Evolutionary conservation across 1,140 invertebrate genomes (phyloP).

Genomic region (Lamellibrachia luymesi): DNA sequence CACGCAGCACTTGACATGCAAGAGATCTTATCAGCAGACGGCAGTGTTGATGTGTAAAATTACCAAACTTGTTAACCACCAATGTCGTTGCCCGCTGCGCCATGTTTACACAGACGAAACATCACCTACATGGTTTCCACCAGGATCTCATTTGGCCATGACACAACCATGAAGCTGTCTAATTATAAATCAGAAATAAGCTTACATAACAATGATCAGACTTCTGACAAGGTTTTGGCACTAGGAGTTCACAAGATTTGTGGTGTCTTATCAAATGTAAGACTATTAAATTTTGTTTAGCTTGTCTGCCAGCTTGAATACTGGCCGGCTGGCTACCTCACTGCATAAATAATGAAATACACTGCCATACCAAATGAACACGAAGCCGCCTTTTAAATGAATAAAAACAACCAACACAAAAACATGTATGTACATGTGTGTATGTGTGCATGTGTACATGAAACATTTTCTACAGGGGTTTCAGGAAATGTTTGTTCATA

Average conservation of each 20-base stretch:
- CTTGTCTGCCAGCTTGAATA: too few species aligned
- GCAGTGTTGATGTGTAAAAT: not conserved
- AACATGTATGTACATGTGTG: too few species aligned
- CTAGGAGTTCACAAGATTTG: not conserved
- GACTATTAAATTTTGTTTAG: too few species aligned
- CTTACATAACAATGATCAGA: not conserved
- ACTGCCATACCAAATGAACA: too few species aligned
- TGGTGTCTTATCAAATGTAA: too few species aligned
- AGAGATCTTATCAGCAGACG: not conserved
- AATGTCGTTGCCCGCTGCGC: not conserved
- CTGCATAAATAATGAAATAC: too few species aligned
- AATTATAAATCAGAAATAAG: not conserved
- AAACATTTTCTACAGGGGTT: too few species aligned
- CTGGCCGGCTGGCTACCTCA: too few species aligned
- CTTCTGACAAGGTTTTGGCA: not conserved
- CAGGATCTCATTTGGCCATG: not conserved
- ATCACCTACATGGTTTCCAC: not conserved
- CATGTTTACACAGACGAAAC: not conserved
- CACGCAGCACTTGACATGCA: conserved; percentile 3
- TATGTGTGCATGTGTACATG: too few species aligned
- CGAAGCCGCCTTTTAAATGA: too few species aligned
- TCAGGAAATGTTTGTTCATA: too few species aligned
- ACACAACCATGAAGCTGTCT: not conserved
- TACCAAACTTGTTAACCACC: not conserved
- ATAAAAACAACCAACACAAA: not conserved